Evolutionary conservation across 1,140 invertebrate genomes (phyloP).

Genomic region (Callitettix versicolor): DNA sequence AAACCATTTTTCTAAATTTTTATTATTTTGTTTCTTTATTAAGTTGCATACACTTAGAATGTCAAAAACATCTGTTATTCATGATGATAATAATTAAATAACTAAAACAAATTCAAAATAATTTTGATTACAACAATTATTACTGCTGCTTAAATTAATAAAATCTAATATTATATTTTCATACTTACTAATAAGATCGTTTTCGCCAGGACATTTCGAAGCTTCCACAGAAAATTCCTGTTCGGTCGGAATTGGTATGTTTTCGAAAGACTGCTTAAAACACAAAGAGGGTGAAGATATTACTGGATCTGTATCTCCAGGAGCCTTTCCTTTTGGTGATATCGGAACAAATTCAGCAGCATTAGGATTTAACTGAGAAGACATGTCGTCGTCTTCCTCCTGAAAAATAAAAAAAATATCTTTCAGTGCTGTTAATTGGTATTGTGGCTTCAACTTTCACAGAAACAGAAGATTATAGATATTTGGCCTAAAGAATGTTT

Average conservation of each 20-base stretch:
- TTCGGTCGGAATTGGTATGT: conserved; percentile 17
- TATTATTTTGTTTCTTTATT: no score
- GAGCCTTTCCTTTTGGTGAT: conserved; percentile 30
- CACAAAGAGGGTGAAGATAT: conserved; percentile 19
- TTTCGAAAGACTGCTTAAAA: conserved; percentile 18
- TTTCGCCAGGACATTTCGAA: conserved; percentile 16
- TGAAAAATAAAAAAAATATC: no score
- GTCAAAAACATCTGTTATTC: no score
- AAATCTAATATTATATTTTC: no score
- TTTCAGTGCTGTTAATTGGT: neutral
- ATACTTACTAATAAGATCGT: conserved; percentile 6
- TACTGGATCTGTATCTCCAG: conserved; percentile 11
- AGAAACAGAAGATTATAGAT: neutral
- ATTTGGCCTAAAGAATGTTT: neutral
- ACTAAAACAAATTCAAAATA: no score
- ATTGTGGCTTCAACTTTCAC: neutral
- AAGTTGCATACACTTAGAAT: no score
- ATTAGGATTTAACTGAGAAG: conserved; percentile 58
- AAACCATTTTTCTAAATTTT: no score
- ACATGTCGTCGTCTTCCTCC: conserved; percentile 36
- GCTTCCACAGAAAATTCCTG: conserved; percentile 23
- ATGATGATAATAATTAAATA: no score
- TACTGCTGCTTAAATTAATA: no score
- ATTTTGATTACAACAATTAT: no score
- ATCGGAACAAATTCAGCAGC: conserved; percentile 58